Evolutionary conservation across 2,113 vertebrate genomes (phyloP), one percentile per base, ranked within the genome.

Genomic region (Chaenocephalus aceratus): DNA sequence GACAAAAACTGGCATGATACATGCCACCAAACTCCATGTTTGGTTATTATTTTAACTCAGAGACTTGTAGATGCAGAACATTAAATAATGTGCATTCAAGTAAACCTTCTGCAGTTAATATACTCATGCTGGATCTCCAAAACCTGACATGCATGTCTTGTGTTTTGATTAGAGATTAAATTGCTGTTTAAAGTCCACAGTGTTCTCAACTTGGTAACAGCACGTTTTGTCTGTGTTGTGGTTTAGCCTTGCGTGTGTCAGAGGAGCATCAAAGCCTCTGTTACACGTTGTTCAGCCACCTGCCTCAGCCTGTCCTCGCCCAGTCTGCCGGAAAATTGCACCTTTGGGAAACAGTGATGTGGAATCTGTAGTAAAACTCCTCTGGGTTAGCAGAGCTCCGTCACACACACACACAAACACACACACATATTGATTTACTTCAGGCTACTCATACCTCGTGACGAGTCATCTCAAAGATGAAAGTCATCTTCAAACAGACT

Each of bases 241-340:
- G 34, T 80, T 80, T 76, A 48, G 18, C 45, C 12, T 72, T 30
- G 36, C 23, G 54, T 77, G 49, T 87, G 68, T 77, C 13, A 72
- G 70, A 78, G 15, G 85, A 56, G 49, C 75, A 82, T 87, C 64
- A 79, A 73, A 82, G 79, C 52, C 30, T 71, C 65, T 44, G 70
- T 80, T 86, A 34, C 69, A 56, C 53, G 63, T 68, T 21, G 23
- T 59, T 65, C 67, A 63, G 18, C 76, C 78, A 49, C 71, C 61
- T 83, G 88, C 64, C 85, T 81, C 76, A 72, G 73, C 87, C n/a
- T 88, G 84, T 81, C 65, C 67, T 79, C 13, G 46, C 75, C 82
- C 79, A 86, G 60, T 89, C 86, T 85, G 44, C 57, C 57, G 64
- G 66, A 85, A 93, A 88, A 84, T 72, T 75, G 60, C 41, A 62